Evolutionary conservation across 2,888 invertebrate species (phyloP), one percentile per base, ranked within the genome.

Genomic region (Meiosimyza decipiens): DNA sequence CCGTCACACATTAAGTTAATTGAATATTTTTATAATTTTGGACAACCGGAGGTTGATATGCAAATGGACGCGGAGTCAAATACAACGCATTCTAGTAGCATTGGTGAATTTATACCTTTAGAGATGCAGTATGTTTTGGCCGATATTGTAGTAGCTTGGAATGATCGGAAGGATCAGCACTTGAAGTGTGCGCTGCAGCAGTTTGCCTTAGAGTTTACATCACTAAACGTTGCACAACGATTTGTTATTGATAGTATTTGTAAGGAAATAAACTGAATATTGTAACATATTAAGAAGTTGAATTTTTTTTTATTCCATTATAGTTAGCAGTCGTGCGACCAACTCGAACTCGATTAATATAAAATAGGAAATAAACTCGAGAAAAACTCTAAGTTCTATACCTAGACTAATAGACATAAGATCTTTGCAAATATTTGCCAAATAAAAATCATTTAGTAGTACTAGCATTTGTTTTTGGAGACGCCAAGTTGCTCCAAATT

Each of bases 1-100:
- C 87, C 87, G 6, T 84, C 86, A 0, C 86, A 87, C 74, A 86
- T 87, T 6, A 87, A 87, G 74, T 77, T 87, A 1, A 81, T 87
- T 3, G 87, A 87, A 73, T 82, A 83, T 71, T 87, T 86, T 76
- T 82, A 82, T 49, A 76, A 79, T 6, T 68, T 84, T 57, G 81
- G 82, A 0, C 59, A 62, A 62, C 33, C 55, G 1, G 64, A 71
- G 16, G 63, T 65, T 33, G 71, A 74, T 9, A 62, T 71, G 3
- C 66, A 72, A 50, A 62, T 73, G 62, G 69, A 67, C 66, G 55
- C 71, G 3, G 49, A 52, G 9, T 49, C 54, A 67, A 13, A 71
- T 78, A 59, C 50, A 77, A 47, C 0, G 76, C 52, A 54, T 40
- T 65, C 57, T 2, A 65, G 59, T 40, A 67, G 60, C 57, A 13